A percentile compares a stretch with the other conserved stretches of the same genome.
These are phyloP conservation scores for Harpalus rubripes DNA, from an alignment of 2,888 invertebrate genomes.

Conservation along the genomic window DNA sequence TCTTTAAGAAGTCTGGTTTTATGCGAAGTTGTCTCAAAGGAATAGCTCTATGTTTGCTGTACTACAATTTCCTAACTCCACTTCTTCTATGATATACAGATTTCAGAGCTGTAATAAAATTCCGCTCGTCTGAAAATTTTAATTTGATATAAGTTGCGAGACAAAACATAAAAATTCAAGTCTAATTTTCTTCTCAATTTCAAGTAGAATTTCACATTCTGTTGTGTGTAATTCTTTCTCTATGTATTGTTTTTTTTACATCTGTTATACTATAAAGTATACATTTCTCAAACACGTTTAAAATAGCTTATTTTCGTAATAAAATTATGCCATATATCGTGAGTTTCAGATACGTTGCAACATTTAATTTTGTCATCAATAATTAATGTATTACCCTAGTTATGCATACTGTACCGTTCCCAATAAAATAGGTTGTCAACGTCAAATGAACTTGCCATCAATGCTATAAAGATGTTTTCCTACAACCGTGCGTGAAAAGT, in stretches of 20 bases:
- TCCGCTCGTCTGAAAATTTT: neutral
- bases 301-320: too few species aligned
- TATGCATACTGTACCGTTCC: too few species aligned
- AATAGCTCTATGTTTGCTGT: neutral
- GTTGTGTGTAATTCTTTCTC: slow-evolving; percentile 1
- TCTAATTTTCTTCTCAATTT: slow-evolving; percentile 11
- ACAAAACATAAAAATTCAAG: slow-evolving; percentile 1
- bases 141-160: slow-evolving; percentile 18
- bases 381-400: too few species aligned
- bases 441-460: too few species aligned
- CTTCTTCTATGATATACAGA: neutral
- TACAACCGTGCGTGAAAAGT: too few species aligned
- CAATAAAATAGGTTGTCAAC: too few species aligned
- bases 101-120: slow-evolving; percentile 8
- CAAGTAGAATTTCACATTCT: slow-evolving; percentile 7
- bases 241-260: neutral
- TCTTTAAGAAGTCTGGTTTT: slow-evolving; percentile 16
- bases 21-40: neutral
- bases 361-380: too few species aligned
- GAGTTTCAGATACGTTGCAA: too few species aligned
- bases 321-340: too few species aligned
- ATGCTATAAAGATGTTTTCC: too few species aligned
- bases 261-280: too few species aligned
- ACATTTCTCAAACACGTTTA: too few species aligned
- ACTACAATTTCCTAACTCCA: slow-evolving; percentile 15